A percentile compares a stretch with the other conserved stretches of the same genome.
These are phyloP conservation scores for Helicoverpa armigera DNA, from an alignment of 1,140 invertebrate genomes.

Conservation along the genomic window DNA sequence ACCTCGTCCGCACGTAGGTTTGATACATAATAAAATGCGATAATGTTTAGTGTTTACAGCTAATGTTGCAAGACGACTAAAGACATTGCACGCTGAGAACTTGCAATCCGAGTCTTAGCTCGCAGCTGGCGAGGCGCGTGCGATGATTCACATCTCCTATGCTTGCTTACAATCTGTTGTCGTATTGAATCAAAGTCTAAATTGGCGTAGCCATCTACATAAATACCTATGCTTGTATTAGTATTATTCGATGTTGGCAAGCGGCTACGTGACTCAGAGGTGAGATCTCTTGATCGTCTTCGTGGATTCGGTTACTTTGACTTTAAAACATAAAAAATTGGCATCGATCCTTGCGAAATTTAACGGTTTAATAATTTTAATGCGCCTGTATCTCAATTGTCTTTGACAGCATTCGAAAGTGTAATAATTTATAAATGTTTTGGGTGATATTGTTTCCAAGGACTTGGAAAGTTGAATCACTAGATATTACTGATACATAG, in stretches of 20 bases:
- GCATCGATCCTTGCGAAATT: conserved; percentile 57
- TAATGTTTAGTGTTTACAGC: conserved; percentile 72
- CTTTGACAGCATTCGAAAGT: neutral
- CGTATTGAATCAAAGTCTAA: conserved; percentile 48
- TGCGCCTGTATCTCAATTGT: conserved; percentile 58
- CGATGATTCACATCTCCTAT: conserved; percentile 71
- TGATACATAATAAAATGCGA: conserved; percentile 38
- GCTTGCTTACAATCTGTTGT: conserved; percentile 32
- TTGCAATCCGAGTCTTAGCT: conserved; percentile 78
- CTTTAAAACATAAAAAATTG: conserved; percentile 61
- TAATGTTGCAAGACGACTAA: conserved; percentile 73
- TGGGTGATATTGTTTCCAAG: neutral
- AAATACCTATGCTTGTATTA: conserved; percentile 51
- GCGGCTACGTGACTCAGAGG: conserved; percentile 75
- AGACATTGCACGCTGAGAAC: conserved; percentile 68
- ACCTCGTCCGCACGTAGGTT: neutral
- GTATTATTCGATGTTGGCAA: conserved; percentile 71
- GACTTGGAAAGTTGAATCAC: conserved; percentile 31
- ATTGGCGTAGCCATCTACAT: conserved; percentile 46
- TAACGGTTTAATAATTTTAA: conserved; percentile 49
- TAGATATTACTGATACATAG: neutral
- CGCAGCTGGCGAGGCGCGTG: conserved; percentile 69
- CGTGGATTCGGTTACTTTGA: conserved; percentile 56
- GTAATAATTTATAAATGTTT: neutral
- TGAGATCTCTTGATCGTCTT: conserved; percentile 75